Base-by-base conservation (phyloP, 2,797 vertebrate species). In the Mallotus villosus region DNA sequence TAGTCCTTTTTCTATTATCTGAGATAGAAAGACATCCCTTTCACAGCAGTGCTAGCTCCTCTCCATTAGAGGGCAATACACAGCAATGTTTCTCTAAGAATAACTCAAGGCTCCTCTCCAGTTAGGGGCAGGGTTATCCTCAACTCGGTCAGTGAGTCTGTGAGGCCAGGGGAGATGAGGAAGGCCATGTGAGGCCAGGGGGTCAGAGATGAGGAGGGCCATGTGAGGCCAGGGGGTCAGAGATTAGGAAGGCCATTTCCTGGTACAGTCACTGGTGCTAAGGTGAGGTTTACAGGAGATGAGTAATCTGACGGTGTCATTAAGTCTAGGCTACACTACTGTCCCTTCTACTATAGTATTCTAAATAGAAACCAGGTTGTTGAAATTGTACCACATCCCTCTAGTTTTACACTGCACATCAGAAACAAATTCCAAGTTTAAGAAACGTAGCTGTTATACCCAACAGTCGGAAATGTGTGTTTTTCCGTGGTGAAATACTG, bases 31-130 rank as follows among this genome's bases (percentile, higher is more conserved):
- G 41, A 12, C 41, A 3, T 46, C 12, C 2, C 12, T 14, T 46
- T 46, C 55, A 58, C 1, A 61, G 77, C 57, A 87, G 71, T 82
- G 63, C 59, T 68, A 17, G 17, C 21, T 16, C 64, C 19, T 82
- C 72, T 82, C 93, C 93, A 93, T 78, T 84, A 91, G 92, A 82
- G 90, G 93, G 90, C 90, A 88, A 82, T 79, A 82, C 87, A 78
- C 80, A 79, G 82, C 89, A 78, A 82, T 69, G 71, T 63, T 84
- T 77, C 63, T 57, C 63, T n/a, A 12, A 41, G 32, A 32, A 17
- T 37, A n/a, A 67, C 11, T 17, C 7, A 17, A 27, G 21, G 5
- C 60, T 55, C 19, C 49, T 71, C 41, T 64, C 70, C 53, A 41
- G 32, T 25, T 41, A 66, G 67, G 58, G 60, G 24, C 49, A 71